Conservation (phyloP, 2,797 vertebrate species). For the Sebastes steindachneri region DNA sequence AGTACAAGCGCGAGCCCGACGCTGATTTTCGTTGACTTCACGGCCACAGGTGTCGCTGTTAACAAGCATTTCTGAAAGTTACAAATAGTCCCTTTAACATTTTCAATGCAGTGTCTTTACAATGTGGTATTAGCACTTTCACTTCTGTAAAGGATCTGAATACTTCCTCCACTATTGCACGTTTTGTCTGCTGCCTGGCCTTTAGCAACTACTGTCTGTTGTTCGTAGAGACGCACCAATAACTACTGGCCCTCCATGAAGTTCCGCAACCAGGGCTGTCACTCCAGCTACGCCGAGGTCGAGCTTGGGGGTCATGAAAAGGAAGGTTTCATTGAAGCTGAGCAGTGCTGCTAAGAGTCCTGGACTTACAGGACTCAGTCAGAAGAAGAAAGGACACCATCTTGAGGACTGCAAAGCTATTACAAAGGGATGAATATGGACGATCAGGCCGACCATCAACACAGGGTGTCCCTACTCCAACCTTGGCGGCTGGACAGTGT, state of each 20-base stretch:
- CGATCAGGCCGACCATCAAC: conserved; percentile 34
- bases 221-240: conserved; percentile 86
- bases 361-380: conserved; percentile 35
- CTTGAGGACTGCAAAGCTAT: conserved; percentile 35
- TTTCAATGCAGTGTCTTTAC: neutral
- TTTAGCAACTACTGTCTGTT: conserved; percentile 17
- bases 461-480: conserved; percentile 42
- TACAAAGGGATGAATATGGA: conserved; percentile 33
- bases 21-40: no score
- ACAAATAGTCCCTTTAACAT: neutral
- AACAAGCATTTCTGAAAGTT: no score
- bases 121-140: neutral
- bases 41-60: no score
- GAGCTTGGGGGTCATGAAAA: conserved; percentile 91
- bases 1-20: no score
- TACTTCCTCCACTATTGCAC: neutral
- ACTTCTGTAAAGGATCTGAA: neutral
- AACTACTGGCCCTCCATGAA: conserved; percentile 96
- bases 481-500: conserved; percentile 63
- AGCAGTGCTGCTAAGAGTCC: conserved; percentile 88
- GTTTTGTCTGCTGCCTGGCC: neutral
- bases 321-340: conserved; percentile 93
- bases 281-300: conserved; percentile 90
- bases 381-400: conserved; percentile 44
- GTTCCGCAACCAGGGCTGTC: conserved; percentile 89